Percentiles rank a stretch among this genome's conserved stretches.
These are phyloP conservation scores for Chaetogeoica ovagalla DNA, from an alignment of 2,888 invertebrate species.

Conservation along the genomic window DNA sequence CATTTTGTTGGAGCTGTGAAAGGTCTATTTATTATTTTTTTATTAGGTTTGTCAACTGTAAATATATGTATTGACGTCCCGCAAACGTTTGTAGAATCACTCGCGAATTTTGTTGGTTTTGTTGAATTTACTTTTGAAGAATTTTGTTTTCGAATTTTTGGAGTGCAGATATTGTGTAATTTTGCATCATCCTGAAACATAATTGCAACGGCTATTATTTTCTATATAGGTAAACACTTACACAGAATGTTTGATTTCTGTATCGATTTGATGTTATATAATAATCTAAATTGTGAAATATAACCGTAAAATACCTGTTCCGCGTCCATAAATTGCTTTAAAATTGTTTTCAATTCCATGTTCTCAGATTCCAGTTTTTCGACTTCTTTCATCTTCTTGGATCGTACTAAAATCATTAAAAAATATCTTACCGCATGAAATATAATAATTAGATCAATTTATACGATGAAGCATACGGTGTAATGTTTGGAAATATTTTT, in stretches of 20 bases:
- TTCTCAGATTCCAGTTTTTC: conserved; percentile 57
- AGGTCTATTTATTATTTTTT: conserved; percentile 13
- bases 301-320: conserved; percentile 24
- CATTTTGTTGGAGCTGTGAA: too few relatives aligned
- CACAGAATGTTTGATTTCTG: not conserved
- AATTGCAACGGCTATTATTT: not conserved
- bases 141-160: conserved; percentile 14
- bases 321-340: conserved; percentile 36
- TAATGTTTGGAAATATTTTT: conserved; percentile 68
- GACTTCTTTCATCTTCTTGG: conserved; percentile 70
- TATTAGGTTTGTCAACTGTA: conserved; percentile 9
- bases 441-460: too few relatives aligned
- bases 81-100: not conserved
- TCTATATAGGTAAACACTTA: not conserved
- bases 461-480: conserved; percentile 62
- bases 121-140: not conserved
- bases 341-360: conserved; percentile 44
- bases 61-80: conserved; percentile 28
- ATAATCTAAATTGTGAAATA: not conserved
- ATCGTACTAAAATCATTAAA: conserved; percentile 64
- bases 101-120: not conserved
- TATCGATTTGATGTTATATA: not conserved
- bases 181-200: conserved; percentile 13
- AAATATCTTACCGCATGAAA: not conserved
- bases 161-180: conserved; percentile 28